A percentile compares a stretch with the other conserved stretches of the same genome.
These are phyloP conservation scores for Cacatua alba DNA, from an alignment of 2,113 vertebrate species.

Conservation along the genomic window DNA sequence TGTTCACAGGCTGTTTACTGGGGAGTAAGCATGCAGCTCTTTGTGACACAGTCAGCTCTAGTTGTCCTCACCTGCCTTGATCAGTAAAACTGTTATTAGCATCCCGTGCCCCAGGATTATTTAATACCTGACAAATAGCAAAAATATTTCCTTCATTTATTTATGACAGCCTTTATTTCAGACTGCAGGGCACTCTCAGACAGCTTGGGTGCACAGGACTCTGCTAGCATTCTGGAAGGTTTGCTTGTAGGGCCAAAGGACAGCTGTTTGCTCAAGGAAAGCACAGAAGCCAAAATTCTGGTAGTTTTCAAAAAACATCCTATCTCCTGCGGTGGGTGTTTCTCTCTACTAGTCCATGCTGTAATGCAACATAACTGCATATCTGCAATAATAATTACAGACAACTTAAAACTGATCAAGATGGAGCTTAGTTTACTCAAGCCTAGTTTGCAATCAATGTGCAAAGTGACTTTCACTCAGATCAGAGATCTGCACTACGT, in stretches of 20 bases:
- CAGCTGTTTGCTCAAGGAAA: not conserved
- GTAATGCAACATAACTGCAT: not conserved
- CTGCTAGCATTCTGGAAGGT: not conserved
- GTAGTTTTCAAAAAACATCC: not conserved
- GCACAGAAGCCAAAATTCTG: not conserved
- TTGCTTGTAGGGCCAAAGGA: not conserved
- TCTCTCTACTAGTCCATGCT: not conserved
- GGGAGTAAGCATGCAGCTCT: not conserved
- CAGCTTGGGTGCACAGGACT: accelerated
- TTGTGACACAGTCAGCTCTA: not conserved
- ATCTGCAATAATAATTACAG: not conserved
- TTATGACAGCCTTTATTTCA: not conserved
- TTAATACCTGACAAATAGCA: not conserved
- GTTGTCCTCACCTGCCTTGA: not conserved
- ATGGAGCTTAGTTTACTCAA: not conserved
- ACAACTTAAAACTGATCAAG: not conserved
- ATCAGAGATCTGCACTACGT: not conserved
- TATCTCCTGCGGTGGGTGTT: not conserved
- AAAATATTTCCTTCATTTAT: not conserved
- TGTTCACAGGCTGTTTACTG: accelerated
- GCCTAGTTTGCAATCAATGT: not conserved
- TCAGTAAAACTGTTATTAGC: not conserved
- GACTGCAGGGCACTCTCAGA: not conserved
- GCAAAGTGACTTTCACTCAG: not conserved
- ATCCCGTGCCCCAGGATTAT: not conserved